Conservation (phyloP, 2,797 vertebrate genomes). For the Macrochelys suwanniensis region DNA sequence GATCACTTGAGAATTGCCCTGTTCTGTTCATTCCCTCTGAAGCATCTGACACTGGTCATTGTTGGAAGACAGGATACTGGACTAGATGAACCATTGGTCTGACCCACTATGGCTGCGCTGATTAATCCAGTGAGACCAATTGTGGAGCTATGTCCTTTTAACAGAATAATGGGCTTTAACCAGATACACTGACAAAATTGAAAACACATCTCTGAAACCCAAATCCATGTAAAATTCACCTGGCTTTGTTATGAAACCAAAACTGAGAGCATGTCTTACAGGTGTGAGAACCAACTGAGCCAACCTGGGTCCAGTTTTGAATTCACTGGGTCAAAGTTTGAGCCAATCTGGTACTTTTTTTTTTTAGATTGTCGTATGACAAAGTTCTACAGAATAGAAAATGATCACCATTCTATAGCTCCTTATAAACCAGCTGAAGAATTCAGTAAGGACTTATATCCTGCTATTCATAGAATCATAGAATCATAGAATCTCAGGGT, state of each 20-base stretch:
- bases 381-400: neutral
- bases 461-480: no score
- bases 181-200: conserved; percentile 59
- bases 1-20: no score
- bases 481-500: no score
- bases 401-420: neutral
- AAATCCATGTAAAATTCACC: conserved; percentile 68
- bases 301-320: conserved; percentile 52
- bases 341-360: neutral
- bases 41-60: no score
- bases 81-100: no score
- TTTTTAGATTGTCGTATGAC: neutral
- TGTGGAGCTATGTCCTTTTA: conserved; percentile 60
- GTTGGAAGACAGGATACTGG: no score
- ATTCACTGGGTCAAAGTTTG: rapidly evolving
- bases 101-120: no score
- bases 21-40: no score
- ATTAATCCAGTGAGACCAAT: conserved; percentile 63
- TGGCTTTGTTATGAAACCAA: neutral
- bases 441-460: neutral
- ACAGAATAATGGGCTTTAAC: conserved; percentile 48
- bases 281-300: neutral
- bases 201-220: conserved; percentile 58
- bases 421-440: neutral
- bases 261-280: neutral